Evolutionary conservation across 2,797 vertebrate species (phyloP).

Genomic region (Ispidina lecontei): DNA sequence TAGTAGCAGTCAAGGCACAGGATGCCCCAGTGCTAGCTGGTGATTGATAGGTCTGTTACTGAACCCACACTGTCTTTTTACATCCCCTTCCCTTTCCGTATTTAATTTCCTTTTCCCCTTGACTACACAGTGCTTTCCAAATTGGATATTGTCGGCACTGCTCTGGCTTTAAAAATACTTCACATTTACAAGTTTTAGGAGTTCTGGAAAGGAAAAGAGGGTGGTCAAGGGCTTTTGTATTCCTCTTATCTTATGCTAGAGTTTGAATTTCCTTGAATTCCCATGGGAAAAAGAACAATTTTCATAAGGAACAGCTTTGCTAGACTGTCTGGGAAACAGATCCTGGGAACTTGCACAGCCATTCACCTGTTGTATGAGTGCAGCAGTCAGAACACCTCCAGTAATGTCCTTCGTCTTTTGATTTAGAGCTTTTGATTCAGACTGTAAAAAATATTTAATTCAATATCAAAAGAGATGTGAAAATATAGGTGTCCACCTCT

Average conservation of each 20-base stretch:
- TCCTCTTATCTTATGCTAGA: conserved; percentile 51
- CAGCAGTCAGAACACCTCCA: background rate
- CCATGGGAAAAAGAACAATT: conserved; percentile 48
- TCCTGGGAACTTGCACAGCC: background rate
- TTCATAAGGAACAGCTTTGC: background rate
- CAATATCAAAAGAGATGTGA: background rate
- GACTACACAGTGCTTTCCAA: conserved; percentile 6
- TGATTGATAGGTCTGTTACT: conserved; percentile 51
- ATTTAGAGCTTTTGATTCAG: conserved; percentile 36
- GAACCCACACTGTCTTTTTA: conserved; percentile 10
- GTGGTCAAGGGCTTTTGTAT: conserved; percentile 13
- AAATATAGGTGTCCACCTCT: background rate
- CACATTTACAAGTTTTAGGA: conserved; percentile 14
- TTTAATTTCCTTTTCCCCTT: conserved; percentile 70
- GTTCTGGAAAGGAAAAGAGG: conserved; percentile 6
- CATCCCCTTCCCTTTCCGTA: conserved; percentile 55
- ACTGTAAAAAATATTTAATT: background rate
- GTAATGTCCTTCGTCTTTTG: background rate
- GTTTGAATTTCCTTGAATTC: conserved; percentile 67
- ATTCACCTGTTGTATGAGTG: background rate
- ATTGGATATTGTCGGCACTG: conserved; percentile 33
- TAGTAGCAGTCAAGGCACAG: conserved; percentile 3
- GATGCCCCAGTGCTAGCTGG: conserved; percentile 3
- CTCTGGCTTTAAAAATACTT: conserved; percentile 49
- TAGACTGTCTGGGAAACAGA: background rate